Evolutionary conservation across 30 jellyfish, hydroid and myxozoan genomes (phyloP), one percentile per base, ranked within the genome.

Genomic region (Rhopilema esculentum): DNA sequence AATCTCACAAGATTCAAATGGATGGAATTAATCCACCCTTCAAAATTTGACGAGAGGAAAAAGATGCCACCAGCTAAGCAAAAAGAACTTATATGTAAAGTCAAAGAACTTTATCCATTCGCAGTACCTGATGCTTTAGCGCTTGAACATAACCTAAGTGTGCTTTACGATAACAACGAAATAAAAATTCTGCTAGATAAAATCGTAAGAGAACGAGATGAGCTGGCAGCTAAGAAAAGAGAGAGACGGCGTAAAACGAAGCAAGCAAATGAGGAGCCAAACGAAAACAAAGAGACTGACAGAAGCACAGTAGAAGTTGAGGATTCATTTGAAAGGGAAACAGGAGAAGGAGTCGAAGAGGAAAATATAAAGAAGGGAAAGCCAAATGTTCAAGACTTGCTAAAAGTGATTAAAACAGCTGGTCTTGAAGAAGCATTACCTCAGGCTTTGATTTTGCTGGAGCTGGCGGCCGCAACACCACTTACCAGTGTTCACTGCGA

Each of bases 21-120:
- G 91, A 84, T 84, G 87, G 79, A 84, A 16, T 30, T 70, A n/a
- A 69, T 84, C 52, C 92, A 84, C 33, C 92, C 92, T 48, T 49
- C 87, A 80, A 63, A 80, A 80, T 80, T 80, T 66, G 72, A 62
- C 63, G 83, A 80, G 24, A 80, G 90, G 48, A 61, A 64, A 28
- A 64, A 62, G 22, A 23, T 66, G 64, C 64, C 90, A 26, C 57
- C 31, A 28, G 79, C 77, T 21, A 62, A 63, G 68, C 90, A 80
- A 66, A 80, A 28, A 40, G 90, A 66, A 21, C 63, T 80, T 17
- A 80, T 80, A 17, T 27, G 32, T 28, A 82, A 61, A 62, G 20
- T 63, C 8, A 30, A 18, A 9, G 78, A 40, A 40, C 63, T 78
- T 27, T 78, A 78, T 78, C 88, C 53, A 22, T 78, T 52, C 51